Conservation (phyloP, 2,113 vertebrate genomes). For the Garra rufa region DNA sequence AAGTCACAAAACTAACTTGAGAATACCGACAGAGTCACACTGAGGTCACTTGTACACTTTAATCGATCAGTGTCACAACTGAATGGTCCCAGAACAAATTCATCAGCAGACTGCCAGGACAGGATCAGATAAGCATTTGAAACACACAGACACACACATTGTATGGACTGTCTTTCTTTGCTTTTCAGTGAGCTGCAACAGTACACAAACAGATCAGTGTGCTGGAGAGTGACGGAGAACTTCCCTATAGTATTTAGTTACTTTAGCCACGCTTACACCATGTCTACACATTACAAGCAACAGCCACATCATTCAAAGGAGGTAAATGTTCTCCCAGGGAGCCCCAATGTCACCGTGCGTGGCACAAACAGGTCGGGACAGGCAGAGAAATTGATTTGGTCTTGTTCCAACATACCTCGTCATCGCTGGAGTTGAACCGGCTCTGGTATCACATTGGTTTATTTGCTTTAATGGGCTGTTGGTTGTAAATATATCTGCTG, state of each 20-base stretch:
- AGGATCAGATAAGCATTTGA: constrained; percentile 17
- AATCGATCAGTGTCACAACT: constrained; percentile 35
- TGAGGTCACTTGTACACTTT: constrained; percentile 11
- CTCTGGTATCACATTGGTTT: neutral
- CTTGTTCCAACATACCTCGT: constrained; percentile 31
- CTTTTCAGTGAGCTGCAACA: constrained; percentile 18
- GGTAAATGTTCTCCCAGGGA: constrained; percentile 1
- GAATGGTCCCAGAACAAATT: neutral
- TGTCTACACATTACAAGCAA: constrained; percentile 48
- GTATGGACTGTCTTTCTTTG: constrained; percentile 21
- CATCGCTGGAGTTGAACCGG: constrained; percentile 4
- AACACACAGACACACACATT: neutral
- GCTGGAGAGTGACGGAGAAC: constrained; percentile 19
- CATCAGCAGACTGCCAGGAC: constrained; percentile 30
- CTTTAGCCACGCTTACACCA: constrained; percentile 23
- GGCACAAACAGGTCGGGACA: constrained; percentile 39
- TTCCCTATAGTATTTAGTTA: constrained; percentile 32
- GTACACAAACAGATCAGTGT: constrained; percentile 41
- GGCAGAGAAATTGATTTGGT: constrained; percentile 26
- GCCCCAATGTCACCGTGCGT: constrained; percentile 2
- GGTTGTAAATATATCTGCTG: neutral
- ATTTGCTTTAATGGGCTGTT: constrained; percentile 1
- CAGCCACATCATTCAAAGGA: neutral
- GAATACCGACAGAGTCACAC: neutral
- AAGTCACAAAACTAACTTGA: neutral